A percentile compares a stretch with the other conserved stretches of the same genome.
Conservation (phyloP, 2,113 vertebrate genomes). For the Zeus faber region DNA sequence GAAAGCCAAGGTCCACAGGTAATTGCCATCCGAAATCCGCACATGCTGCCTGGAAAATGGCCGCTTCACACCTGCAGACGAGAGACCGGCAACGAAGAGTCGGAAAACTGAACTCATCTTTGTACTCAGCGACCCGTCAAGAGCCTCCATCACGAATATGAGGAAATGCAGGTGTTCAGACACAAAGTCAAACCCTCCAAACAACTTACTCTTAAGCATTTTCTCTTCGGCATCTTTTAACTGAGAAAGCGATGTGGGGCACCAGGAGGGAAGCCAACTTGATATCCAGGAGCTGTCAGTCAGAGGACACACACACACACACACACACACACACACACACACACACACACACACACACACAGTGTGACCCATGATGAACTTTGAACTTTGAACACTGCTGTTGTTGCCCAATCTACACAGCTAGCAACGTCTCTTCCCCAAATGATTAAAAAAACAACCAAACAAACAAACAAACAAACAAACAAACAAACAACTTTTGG, state of each 20-base stretch:
- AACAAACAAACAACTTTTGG: neutral
- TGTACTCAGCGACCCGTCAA: too few species aligned
- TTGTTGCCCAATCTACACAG: neutral
- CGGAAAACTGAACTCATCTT: too few species aligned
- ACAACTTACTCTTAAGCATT: slow-evolving; percentile 91
- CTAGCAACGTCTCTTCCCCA: neutral
- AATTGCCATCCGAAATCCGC: slow-evolving; percentile 80
- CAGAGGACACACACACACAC: slow-evolving; percentile 13
- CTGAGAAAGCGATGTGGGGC: slow-evolving; percentile 84
- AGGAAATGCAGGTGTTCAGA: neutral
- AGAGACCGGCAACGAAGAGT: neutral
- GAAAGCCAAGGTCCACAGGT: slow-evolving; percentile 89
- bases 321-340: slow-evolving; percentile 17
- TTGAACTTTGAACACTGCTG: neutral
- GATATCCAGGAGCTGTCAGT: slow-evolving; percentile 81
- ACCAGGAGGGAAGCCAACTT: slow-evolving; percentile 92
- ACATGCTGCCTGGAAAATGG: slow-evolving; percentile 81
- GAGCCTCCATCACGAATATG: too few species aligned
- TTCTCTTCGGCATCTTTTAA: slow-evolving; percentile 91
- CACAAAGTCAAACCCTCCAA: neutral
- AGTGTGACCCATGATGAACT: neutral
- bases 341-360: slow-evolving; percentile 6
- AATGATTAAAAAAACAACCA: neutral
- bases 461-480: neutral
- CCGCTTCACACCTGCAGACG: slow-evolving; percentile 75